Base-by-base conservation (phyloP, 2,113 vertebrate genomes). In the Pachypanchax playfairii region DNA sequence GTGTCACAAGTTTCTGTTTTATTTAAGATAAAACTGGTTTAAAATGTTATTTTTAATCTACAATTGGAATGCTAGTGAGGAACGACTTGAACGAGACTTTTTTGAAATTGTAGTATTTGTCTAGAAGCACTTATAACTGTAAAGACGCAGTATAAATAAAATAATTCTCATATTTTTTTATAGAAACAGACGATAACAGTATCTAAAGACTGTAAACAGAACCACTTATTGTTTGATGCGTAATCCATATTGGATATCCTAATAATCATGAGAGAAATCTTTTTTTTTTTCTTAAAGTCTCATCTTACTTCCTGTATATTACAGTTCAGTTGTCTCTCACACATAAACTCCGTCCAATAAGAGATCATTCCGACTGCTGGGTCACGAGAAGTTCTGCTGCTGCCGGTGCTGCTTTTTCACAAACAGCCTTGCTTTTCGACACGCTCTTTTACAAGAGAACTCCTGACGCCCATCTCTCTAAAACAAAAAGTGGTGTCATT, bases 191-290 rank as follows among this genome's bases (percentile, higher is more conserved):
- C 52, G 20, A 14, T 14, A 26, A 56, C 21, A 53, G 24, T 62
- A 64, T 51, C 21, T 49, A 28, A 49, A 31, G 61, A 71, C 73
- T 79, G 55, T 48, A 17, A 56, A 24, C 59, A 5, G 11, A 68
- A 78, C 77, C 79, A 85, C 84, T 85, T 64, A 74, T 68, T 59
- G 26, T 55, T 76, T 88, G 92, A 91, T 93, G 93, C 93, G 93
- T 98, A 94, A 98, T 98, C 96, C 96, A 98, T 97, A 98, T 98
- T 98, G 96, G 96, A 98, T 98, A 87, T 91, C n/a, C n/a, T n/a
- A 89, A 91, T 88, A 88, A 92, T 90, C 91, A 90, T 77, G 74
- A 82, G 80, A 86, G 79, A 59, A 74, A 67, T 78, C 71, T 82
- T 63, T 74, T n/a, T n/a, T n/a, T n/a, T n/a, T n/a, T n/a, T n/a